A percentile compares a stretch with the other conserved stretches of the same genome.
Evolutionary conservation across 2,888 invertebrate species (phyloP).

Genomic region (Drosophila picticornis): DNA sequence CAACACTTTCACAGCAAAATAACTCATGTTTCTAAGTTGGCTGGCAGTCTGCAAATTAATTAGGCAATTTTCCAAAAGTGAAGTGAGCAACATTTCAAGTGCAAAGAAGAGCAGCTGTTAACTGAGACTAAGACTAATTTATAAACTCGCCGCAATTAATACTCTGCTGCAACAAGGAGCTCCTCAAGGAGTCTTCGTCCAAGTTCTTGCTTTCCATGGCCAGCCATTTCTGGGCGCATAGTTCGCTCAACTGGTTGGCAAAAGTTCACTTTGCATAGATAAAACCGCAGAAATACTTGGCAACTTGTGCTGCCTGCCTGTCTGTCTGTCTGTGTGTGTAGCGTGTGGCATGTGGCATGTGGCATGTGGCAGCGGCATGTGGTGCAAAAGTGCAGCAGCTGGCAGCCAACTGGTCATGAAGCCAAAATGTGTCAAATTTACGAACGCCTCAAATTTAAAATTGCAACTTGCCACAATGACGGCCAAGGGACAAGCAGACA

Average conservation of each 20-base stretch:
- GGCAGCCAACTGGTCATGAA: slow-evolving; percentile 46
- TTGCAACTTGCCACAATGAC: slow-evolving; percentile 39
- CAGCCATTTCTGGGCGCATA: slow-evolving; percentile 20
- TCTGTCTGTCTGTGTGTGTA: slow-evolving; percentile 7
- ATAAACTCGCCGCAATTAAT: slow-evolving; percentile 11
- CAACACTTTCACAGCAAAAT: neutral
- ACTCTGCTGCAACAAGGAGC: neutral
- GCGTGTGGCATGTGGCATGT: slow-evolving; percentile 35
- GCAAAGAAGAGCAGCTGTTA: slow-evolving; percentile 2
- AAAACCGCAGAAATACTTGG: slow-evolving; percentile 74
- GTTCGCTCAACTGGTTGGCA: slow-evolving; percentile 52
- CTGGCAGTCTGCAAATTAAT: slow-evolving; percentile 32
- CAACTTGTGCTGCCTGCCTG: slow-evolving; percentile 47
- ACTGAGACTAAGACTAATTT: slow-evolving; percentile 15
- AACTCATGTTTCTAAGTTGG: neutral
- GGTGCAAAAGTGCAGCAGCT: slow-evolving; percentile 43
- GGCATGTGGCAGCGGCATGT: slow-evolving; percentile 41
- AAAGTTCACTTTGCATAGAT: slow-evolving; percentile 77
- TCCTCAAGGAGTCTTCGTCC: neutral
- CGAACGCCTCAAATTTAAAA: slow-evolving; percentile 76
- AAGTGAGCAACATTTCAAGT: slow-evolving; percentile 18
- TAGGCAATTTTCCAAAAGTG: slow-evolving; percentile 19
- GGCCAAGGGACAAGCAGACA: slow-evolving; percentile 6
- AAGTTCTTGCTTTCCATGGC: neutral
- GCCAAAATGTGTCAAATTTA: slow-evolving; percentile 80